phyloP scores from a whole-genome alignment of 2,888 invertebrate species.

The Athalia rosae region DNA sequence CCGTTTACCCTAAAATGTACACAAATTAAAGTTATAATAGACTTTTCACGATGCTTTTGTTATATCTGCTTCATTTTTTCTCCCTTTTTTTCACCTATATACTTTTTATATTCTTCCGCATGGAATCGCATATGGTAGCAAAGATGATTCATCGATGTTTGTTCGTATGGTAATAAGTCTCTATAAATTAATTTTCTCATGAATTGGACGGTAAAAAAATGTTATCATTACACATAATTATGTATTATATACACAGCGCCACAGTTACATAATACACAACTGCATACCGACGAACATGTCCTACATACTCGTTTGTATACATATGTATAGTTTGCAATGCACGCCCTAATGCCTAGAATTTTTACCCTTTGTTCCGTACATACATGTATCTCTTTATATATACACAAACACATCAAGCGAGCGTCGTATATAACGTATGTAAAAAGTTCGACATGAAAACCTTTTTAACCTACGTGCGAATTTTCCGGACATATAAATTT shows the following conservation, averaged over 20 bases:
- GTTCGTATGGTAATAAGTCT: neutral
- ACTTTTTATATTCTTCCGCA: neutral
- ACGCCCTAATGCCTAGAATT: conserved; percentile 34
- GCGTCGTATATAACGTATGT: too few species aligned
- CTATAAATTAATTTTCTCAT: neutral
- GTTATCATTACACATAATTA: too few species aligned
- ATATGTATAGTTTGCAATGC: conserved; percentile 10
- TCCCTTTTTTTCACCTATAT: neutral
- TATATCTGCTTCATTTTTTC: neutral
- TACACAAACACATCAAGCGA: too few species aligned
- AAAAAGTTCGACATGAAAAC: conserved; percentile 23
- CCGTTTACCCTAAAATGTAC: conserved; percentile 25
- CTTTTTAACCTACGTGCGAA: conserved; percentile 38
- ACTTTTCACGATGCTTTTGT: neutral
- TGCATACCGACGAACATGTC: neutral
- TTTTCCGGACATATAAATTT: neutral
- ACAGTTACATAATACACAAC: neutral
- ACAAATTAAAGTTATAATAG: conserved; percentile 28
- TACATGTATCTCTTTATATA: too few species aligned
- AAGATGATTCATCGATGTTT: neutral
- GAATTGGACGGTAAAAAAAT: neutral
- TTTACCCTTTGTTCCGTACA: conserved; percentile 20
- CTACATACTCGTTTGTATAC: conserved; percentile 11
- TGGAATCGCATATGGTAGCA: neutral
- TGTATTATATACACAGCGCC: too few species aligned